Base-by-base conservation (phyloP, 1,140 invertebrate genomes). In the Nylanderia fulva region DNA sequence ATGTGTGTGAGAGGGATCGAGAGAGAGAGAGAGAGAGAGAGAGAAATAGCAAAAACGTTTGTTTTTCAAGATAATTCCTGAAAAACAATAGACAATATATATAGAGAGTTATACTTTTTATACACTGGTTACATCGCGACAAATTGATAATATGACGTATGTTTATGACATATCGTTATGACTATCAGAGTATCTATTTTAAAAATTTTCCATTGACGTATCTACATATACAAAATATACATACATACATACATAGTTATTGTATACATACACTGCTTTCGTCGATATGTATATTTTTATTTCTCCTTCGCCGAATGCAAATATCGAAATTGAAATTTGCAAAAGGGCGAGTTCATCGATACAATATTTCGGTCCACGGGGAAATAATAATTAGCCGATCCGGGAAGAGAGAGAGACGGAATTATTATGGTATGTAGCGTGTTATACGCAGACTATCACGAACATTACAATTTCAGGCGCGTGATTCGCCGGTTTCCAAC, bases 381-480 rank as follows among this genome's bases (percentile, higher is more conserved):
- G 36, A 82, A 72, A 72, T 82, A 82, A 82, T 82, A 72, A 82
- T 82, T 72, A 82, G 66, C 77, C 66, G 33, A 72, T 36, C 52
- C 7, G 66, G 77, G 48, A 71, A 80, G 33, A 80, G 33, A 80
- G 33, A 80, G 33, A 80, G 54, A 71, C 29, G 36, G 66, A 74
- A 84, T 72, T 82, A 71, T 71, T 42, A 82, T 39, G 66, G 66
- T 42, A 45, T 27, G 77, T 21, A 42, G 54, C 63, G 63, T n/a
- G n/a, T 68, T 68, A 48, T 48, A 27, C n/a, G 29, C 77, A 27
- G 24, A 60, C 66, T 82, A 82, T 82, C 71, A 33, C 58, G 58
- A 76, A 15, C 80, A 45, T 84, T 84, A 63, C 80, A 64, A 84
- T 84, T 84, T 84, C 72, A 63, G 29, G 72, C 80, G 56, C 71